These are phyloP conservation scores for Strigops habroptila DNA, from an alignment of 2,113 vertebrate genomes.

Conservation along the genomic window DNA sequence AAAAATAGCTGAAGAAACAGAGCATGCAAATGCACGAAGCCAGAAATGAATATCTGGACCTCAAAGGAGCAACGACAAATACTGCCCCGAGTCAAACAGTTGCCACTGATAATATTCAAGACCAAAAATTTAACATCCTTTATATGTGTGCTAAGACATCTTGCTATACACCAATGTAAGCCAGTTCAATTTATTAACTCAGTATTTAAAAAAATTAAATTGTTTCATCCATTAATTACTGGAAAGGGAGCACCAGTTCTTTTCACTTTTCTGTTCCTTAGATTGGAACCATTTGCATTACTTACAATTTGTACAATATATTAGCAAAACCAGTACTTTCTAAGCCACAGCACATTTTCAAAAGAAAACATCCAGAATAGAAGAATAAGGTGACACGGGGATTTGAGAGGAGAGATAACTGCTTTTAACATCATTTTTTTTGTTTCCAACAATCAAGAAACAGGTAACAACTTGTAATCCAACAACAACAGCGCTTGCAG, in stretches of 20 bases:
- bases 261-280: not conserved
- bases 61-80: not conserved
- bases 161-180: not conserved
- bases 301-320: not conserved
- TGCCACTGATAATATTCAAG: not conserved
- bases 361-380: not conserved
- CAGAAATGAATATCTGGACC: not conserved
- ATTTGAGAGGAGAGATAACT: not conserved
- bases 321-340: not conserved
- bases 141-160: not conserved
- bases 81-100: not conserved
- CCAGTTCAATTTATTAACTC: not conserved
- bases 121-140: not conserved
- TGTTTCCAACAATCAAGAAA: not conserved
- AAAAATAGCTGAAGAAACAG: not conserved
- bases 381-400: not conserved
- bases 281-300: not conserved
- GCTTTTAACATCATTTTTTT: not conserved
- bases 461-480: not conserved
- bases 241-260: not conserved
- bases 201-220: not conserved
- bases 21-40: not conserved
- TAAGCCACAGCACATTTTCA: not conserved
- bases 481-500: not conserved
- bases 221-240: not conserved